phyloP scores from a whole-genome alignment of 2,888 invertebrate species.

The Shargacucullia verbasci region DNA sequence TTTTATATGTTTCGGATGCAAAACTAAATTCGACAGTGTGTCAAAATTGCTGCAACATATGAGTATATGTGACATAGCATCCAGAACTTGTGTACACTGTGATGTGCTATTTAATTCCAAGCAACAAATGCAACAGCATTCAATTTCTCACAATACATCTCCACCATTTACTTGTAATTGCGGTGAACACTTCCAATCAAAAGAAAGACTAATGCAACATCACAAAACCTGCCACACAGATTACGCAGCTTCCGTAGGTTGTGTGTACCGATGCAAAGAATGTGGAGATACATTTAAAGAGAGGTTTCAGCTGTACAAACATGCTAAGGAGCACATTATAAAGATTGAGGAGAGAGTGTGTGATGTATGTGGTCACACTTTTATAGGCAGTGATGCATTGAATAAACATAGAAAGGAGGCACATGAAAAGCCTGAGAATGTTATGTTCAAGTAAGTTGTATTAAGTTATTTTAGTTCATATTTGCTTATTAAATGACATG shows the following conservation, averaged over 20 bases:
- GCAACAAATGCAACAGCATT: constrained; percentile 78
- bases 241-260: constrained; percentile 69
- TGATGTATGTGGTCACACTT: constrained; percentile 78
- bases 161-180: constrained; percentile 71
- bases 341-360: constrained; percentile 73
- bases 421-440: constrained; percentile 67
- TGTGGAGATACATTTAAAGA: constrained; percentile 78
- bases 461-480: too few relatives aligned
- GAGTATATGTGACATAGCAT: constrained; percentile 76
- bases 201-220: constrained; percentile 72
- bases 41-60: constrained; percentile 78
- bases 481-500: too few relatives aligned
- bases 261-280: constrained; percentile 78
- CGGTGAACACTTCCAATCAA: constrained; percentile 71
- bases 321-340: constrained; percentile 78
- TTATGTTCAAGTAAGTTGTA: constrained; percentile 71
- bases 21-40: constrained; percentile 71
- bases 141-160: constrained; percentile 65
- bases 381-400: constrained; percentile 71
- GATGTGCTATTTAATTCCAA: constrained; percentile 78
- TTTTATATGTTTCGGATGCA: constrained; percentile 79
- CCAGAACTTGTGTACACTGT: constrained; percentile 78
- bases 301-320: constrained; percentile 75
- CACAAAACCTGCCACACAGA: constrained; percentile 74
- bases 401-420: constrained; percentile 72